Conservation (phyloP, 2,797 vertebrate genomes). For the Rachycentron canadum region DNA sequence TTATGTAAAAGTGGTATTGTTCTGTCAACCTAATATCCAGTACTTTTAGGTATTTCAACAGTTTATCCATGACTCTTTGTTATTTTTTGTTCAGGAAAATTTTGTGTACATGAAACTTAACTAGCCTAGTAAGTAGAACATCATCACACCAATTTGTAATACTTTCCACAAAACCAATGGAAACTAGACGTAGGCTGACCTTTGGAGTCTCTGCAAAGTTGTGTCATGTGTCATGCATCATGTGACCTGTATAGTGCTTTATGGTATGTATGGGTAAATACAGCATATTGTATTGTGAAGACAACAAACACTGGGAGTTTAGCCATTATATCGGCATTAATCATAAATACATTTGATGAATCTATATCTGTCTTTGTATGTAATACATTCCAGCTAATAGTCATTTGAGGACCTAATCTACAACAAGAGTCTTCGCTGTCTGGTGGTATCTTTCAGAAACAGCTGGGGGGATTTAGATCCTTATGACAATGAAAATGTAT, state of each 20-base stretch:
- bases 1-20: neutral
- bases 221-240: too few relatives aligned
- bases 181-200: neutral
- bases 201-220: too few relatives aligned
- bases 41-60: too few relatives aligned
- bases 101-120: neutral
- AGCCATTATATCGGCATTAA: slow-evolving; percentile 25
- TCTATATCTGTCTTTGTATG: slow-evolving; percentile 33
- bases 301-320: slow-evolving; percentile 7
- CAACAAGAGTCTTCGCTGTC: slow-evolving; percentile 38
- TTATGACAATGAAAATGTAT: slow-evolving; percentile 65
- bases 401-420: slow-evolving; percentile 53
- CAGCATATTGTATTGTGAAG: slow-evolving; percentile 7
- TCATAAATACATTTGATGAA: slow-evolving; percentile 12
- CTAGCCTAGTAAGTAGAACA: neutral
- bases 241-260: neutral
- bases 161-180: neutral
- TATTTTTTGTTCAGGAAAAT: neutral
- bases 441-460: slow-evolving; percentile 47
- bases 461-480: slow-evolving; percentile 62
- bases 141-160: neutral
- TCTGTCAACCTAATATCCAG: too few relatives aligned
- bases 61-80: neutral
- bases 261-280: neutral
- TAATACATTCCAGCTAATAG: slow-evolving; percentile 47